These are phyloP conservation scores for Heliocidaris tuberculata DNA, from an alignment of 35 echinoderm and acorn worm genomes.

Conservation along the genomic window DNA sequence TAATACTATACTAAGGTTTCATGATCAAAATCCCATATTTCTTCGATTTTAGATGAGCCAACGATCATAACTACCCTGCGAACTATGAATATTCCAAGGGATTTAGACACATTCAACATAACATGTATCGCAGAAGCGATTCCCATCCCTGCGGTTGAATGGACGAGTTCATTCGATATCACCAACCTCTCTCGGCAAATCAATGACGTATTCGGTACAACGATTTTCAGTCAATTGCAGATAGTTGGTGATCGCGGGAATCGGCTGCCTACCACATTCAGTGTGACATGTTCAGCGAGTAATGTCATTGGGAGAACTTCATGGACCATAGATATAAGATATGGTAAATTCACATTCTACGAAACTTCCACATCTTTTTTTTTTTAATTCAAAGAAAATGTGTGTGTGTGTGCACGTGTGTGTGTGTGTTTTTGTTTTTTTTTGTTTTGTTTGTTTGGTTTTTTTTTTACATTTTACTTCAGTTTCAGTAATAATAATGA, in stretches of 20 bases:
- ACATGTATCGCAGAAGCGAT: not conserved
- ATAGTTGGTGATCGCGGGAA: not conserved
- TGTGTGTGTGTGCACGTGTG: too few species aligned
- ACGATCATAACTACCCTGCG: not conserved
- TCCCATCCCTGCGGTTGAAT: not conserved
- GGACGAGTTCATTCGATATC: not conserved
- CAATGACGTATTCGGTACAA: not conserved
- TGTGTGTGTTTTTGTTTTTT: too few species aligned
- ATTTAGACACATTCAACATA: not conserved
- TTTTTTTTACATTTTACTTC: not conserved
- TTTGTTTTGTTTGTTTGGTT: too few species aligned
- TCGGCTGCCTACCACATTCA: not conserved
- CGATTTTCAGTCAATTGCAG: not conserved
- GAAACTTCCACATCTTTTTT: not conserved
- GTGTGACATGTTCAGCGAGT: not conserved
- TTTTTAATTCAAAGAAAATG: not conserved
- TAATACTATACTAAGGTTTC: too few species aligned
- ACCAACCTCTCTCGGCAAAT: not conserved
- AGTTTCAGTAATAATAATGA: not conserved
- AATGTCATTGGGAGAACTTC: not conserved
- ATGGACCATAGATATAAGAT: not conserved
- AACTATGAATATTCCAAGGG: not conserved
- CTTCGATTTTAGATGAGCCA: not conserved
- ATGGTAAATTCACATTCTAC: not conserved
- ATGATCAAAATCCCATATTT: not conserved